phyloP scores from a whole-genome alignment of 2,888 invertebrate species.

The Dynastes tityus region DNA sequence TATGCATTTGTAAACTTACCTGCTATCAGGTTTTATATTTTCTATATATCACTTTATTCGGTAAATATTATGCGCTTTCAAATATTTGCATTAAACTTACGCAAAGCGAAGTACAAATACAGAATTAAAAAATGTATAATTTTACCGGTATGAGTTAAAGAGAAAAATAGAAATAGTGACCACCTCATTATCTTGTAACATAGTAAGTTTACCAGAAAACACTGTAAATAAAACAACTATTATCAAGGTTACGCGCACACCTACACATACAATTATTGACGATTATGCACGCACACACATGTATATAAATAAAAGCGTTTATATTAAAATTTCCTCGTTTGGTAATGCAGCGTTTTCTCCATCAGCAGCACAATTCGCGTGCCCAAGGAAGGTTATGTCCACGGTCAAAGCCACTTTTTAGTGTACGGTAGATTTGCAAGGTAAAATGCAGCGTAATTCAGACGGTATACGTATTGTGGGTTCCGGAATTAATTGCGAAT shows the following conservation, averaged over 20 bases:
- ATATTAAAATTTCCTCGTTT: background rate
- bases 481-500: background rate
- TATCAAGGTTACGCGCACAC: background rate
- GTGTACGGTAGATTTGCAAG: constrained; percentile 1
- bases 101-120: too few relatives aligned
- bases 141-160: too few relatives aligned
- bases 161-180: too few relatives aligned
- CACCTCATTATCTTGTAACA: too few relatives aligned
- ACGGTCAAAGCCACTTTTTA: constrained; percentile 17
- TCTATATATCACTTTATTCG: too few relatives aligned
- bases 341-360: background rate
- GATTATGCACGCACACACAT: background rate
- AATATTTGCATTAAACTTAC: too few relatives aligned
- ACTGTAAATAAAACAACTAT: background rate
- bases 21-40: too few relatives aligned
- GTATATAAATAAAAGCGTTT: background rate
- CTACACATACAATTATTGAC: background rate
- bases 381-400: background rate
- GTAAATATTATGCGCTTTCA: too few relatives aligned
- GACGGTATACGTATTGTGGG: background rate
- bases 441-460: background rate
- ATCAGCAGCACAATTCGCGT: background rate
- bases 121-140: too few relatives aligned
- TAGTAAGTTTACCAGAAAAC: too few relatives aligned
- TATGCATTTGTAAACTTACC: too few relatives aligned